Percentiles rank a stretch among this genome's conserved stretches.
Conservation (phyloP, 92 coral and sea anemone species). For the Zoanthus solanderi region DNA sequence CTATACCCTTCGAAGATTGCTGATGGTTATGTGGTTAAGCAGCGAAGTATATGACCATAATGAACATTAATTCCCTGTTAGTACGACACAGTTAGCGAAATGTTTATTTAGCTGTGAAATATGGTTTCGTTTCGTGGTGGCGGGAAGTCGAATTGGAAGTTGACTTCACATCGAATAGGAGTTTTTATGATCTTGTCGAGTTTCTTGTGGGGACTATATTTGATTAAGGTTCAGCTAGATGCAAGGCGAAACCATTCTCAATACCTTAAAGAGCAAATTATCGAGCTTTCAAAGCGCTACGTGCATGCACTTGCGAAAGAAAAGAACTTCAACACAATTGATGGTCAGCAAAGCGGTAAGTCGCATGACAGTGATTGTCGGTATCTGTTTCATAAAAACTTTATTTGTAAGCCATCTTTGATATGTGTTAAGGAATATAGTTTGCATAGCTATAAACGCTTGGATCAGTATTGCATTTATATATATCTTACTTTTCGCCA, state of each 20-base stretch:
- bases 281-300: constrained; percentile 86
- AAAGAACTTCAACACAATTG: constrained; percentile 68
- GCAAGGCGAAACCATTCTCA: constrained; percentile 77
- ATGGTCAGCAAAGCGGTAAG: constrained; percentile 66
- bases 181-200: constrained; percentile 64
- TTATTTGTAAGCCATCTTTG: neutral
- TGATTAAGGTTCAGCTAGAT: constrained; percentile 82
- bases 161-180: constrained; percentile 79
- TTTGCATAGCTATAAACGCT: too few species aligned
- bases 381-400: neutral
- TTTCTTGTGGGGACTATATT: constrained; percentile 91
- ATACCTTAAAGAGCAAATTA: constrained; percentile 75
- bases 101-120: neutral
- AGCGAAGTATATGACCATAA: too few species aligned
- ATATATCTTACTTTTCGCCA: too few species aligned
- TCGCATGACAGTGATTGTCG: neutral
- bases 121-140: constrained; percentile 19
- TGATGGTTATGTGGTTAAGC: too few species aligned
- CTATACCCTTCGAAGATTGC: too few species aligned
- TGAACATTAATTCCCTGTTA: too few species aligned
- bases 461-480: too few species aligned
- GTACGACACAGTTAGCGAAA: neutral
- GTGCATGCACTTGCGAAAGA: constrained; percentile 87
- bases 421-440: neutral
- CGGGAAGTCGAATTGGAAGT: constrained; percentile 29